Conservation (phyloP, 1,140 invertebrate species). For the Ruditapes philippinarum region DNA sequence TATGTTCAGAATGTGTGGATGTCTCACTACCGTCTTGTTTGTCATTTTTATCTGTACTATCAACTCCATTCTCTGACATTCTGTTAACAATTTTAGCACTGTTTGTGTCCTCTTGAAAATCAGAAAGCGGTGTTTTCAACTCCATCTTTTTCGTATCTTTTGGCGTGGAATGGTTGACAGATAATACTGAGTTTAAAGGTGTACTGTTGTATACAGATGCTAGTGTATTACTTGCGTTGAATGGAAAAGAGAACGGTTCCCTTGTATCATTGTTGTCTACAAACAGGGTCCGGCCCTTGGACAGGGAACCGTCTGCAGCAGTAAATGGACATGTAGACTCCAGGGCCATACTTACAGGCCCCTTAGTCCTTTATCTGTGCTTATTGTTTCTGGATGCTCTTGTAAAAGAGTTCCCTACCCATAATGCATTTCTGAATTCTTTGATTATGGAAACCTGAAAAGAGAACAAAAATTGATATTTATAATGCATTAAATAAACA, state of each 20-base stretch:
- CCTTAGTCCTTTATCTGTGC: neutral
- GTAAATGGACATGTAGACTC: conserved; percentile 57
- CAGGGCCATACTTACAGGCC: conserved; percentile 24
- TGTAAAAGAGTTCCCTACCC: neutral
- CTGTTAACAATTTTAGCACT: neutral
- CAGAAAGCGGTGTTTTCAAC: neutral
- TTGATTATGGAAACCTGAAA: conserved; percentile 8
- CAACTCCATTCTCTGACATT: conserved; percentile 32
- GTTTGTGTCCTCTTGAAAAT: conserved; percentile 49
- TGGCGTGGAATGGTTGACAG: conserved; percentile 60
- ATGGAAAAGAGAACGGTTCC: conserved; percentile 49
- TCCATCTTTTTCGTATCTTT: conserved; percentile 31
- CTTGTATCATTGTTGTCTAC: conserved; percentile 40
- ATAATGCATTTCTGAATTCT: conserved; percentile 1
- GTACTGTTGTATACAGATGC: conserved; percentile 22
- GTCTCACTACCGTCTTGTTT: conserved; percentile 26
- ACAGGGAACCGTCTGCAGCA: neutral
- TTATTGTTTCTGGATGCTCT: neutral
- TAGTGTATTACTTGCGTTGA: neutral
- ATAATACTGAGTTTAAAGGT: conserved; percentile 52
- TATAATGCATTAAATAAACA: no score
- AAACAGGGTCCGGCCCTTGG: conserved; percentile 58
- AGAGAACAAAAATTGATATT: neutral
- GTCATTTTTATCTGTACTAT: conserved; percentile 16
- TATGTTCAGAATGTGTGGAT: conserved; percentile 19